Base-by-base conservation (phyloP, 2,797 vertebrate species). In the Picus viridis region DNA sequence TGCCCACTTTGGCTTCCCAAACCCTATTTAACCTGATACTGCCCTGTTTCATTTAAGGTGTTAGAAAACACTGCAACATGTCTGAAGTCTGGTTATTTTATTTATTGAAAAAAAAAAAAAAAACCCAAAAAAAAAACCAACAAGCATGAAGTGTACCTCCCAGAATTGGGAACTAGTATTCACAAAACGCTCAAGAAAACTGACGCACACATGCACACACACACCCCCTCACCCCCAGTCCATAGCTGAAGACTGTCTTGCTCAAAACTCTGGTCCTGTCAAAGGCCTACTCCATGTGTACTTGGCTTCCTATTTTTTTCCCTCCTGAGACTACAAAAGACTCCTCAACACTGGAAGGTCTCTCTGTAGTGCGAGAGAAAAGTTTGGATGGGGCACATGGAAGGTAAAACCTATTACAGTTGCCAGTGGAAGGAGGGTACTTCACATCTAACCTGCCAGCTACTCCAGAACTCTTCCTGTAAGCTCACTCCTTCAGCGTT, bases 371-470 rank as follows among this genome's bases (percentile, higher is more conserved):
- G 8, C 1, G 16, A 68, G 29, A 20, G 2, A 10, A 8, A 63
- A 36, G 30, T 3, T 20, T 4, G 22, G 7, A 41, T 51, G n/a
- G 20, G 6, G 7, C 16, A 41, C 0, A 0, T 13, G 12, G 12
- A 67, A 54, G 13, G 7, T 81, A n/a, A 72, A 78, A 54, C 16
- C 9, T 54, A 2, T 45, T 41, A 30, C 70, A 32, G 30, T 26
- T 5, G 18, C 15, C 18, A 3, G 3, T 2, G 4, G n/a, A 43
- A 1, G 1, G 43, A 49, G 16, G 9, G 23, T 43, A 39, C 39
- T 41, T 39, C 1, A 29, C 27, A 2, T 9, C 27, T 53, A 57
- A 69, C 36, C 18, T 69, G 67, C 32, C 41, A 76, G 12, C 69
- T 74, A 24, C 30, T 58, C 65, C 51, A 5, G 62, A 51, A 27